Base-by-base conservation (phyloP, 2,113 vertebrate species). In the Pachycephala philippinensis region DNA sequence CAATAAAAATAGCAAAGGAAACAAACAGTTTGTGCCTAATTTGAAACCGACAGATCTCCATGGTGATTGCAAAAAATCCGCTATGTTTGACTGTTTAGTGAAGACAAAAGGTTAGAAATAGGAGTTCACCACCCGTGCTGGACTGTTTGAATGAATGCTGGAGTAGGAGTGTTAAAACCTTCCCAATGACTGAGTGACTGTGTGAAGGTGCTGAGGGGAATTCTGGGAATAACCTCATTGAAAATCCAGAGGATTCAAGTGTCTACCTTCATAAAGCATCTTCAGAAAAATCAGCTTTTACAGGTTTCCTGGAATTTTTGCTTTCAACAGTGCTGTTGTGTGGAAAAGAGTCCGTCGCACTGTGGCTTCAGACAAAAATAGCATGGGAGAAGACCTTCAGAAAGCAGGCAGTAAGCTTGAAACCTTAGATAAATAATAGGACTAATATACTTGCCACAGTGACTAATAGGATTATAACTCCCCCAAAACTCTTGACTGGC, bases 1-100 rank as follows among this genome's bases (percentile, higher is more conserved):
- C 71, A 90, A 52, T 90, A 91, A 96, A 95, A 94, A 96, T 93
- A 94, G 93, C 71, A 80, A 85, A 95, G 74, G 87, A 95, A 94
- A 94, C 84, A 95, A 96, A 93, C 84, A 75, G 70, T 95, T 94
- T 93, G 52, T 96, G 74, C 65, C 35, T 95, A 61, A 95, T 93
- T 89, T 87, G 81, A 94, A 96, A 95, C 74, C n/a, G 76, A 3
- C 87, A 31, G 33, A 90, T 95, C 93, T 95, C 95, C 93, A 90
- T 96, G 95, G 93, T 93, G 93, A 96, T 60, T 68, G 83, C 52
- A 88, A 89, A 89, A 92, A 90, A 87, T 70, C 31, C 16, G 8
- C 80, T 83, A 13, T 2, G 24, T 95, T 76, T 65, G 74, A 84
- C 84, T 86, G 63, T 78, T 92, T 23, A 44, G 72, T 81, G 63